phyloP scores from a whole-genome alignment of 2,113 vertebrate species.

The Opisthocomus hoazin region DNA sequence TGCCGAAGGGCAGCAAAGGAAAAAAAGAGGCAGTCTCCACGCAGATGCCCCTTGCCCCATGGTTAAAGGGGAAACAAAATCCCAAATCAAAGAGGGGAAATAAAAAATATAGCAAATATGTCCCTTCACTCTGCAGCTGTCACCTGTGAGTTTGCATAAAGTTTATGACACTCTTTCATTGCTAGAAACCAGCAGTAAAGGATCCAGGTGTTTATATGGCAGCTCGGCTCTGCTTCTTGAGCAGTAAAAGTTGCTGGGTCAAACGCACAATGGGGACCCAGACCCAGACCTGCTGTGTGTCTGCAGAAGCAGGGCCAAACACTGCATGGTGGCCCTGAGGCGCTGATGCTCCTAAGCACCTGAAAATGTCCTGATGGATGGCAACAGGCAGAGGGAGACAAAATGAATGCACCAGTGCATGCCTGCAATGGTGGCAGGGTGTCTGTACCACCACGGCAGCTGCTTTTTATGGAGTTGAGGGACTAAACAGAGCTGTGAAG shows the following conservation, averaged over 20 bases:
- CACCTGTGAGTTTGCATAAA: background rate
- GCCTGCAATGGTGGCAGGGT: background rate
- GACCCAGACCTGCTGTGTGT: background rate
- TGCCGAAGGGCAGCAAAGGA: background rate
- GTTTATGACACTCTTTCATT: background rate
- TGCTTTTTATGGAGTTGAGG: background rate
- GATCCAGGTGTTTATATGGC: background rate
- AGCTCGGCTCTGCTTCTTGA: background rate
- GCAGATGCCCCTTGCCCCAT: background rate
- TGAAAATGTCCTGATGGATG: background rate
- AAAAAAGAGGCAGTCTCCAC: background rate
- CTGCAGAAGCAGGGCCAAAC: background rate
- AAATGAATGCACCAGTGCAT: background rate
- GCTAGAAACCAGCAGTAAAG: background rate
- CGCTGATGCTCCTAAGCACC: background rate
- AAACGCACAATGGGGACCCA: rapidly evolving
- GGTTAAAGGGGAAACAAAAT: background rate
- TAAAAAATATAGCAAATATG: background rate
- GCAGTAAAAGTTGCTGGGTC: background rate
- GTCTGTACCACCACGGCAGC: rapidly evolving
- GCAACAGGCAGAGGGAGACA: background rate
- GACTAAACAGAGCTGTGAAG: background rate
- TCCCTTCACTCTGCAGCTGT: background rate
- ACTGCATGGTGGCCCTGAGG: background rate
- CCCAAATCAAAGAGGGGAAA: background rate